These are phyloP conservation scores for Diadophis punctatus DNA, from an alignment of 2,113 vertebrate species.

Conservation along the genomic window DNA sequence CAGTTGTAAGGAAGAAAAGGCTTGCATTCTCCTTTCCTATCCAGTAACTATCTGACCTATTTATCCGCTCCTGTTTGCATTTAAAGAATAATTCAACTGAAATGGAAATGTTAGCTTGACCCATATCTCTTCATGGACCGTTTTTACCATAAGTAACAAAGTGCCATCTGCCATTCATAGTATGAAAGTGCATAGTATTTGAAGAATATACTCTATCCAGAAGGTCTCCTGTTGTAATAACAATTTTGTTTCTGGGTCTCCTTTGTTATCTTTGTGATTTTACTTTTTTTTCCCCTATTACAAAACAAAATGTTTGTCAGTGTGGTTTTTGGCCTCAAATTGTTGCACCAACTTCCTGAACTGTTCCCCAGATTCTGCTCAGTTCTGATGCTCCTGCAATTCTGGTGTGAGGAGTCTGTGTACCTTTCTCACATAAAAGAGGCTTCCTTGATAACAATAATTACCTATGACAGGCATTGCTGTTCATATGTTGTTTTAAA, in stretches of 20 bases:
- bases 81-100: background rate
- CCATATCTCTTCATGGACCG: background rate
- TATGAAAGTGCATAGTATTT: background rate
- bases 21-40: background rate
- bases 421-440: background rate
- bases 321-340: background rate
- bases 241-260: background rate
- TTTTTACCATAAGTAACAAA: background rate
- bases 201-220: background rate
- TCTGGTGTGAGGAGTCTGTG: background rate
- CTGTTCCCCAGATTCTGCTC: background rate
- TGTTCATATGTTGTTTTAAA: background rate
- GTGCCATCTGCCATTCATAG: background rate
- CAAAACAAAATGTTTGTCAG: background rate
- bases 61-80: background rate
- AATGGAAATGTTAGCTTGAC: background rate
- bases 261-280: background rate
- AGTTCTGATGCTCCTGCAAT: background rate
- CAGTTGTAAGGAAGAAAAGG: background rate
- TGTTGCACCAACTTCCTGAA: constrained; percentile 1
- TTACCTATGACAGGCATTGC: background rate
- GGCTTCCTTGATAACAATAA: background rate
- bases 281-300: background rate
- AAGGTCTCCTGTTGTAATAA: background rate
- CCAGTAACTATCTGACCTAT: background rate